phyloP scores from a whole-genome alignment of 2,888 invertebrate species.

The Catocala nupta region DNA sequence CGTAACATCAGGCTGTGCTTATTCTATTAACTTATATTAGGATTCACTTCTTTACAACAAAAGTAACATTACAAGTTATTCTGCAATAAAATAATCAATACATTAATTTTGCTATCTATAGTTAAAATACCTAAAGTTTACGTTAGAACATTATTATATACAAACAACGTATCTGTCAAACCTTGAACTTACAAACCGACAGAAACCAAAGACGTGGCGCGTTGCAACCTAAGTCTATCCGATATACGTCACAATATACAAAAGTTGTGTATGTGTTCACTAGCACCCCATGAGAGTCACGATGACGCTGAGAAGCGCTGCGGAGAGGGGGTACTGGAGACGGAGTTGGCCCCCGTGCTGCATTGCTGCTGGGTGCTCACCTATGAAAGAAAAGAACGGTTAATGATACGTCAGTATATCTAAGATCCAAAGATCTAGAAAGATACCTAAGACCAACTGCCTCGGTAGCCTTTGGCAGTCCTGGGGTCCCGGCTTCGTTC shows the following conservation, averaged over 20 bases:
- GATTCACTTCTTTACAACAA: too few relatives aligned
- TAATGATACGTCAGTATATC: too few relatives aligned
- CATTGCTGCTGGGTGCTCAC: conserved; percentile 95
- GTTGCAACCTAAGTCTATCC: conserved; percentile 16
- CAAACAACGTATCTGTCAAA: background rate
- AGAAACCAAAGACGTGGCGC: conserved; percentile 8
- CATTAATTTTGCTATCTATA: background rate
- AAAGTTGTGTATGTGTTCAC: conserved; percentile 51
- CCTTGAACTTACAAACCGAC: background rate
- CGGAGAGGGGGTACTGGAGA: conserved; percentile 91
- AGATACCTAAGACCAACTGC: too few relatives aligned
- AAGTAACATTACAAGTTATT: too few relatives aligned
- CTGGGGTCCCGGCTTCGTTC: too few relatives aligned
- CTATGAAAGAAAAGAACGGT: conserved; percentile 67
- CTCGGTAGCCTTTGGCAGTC: too few relatives aligned
- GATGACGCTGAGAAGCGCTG: conserved; percentile 90
- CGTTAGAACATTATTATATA: conserved; percentile 1
- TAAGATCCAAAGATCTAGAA: too few relatives aligned
- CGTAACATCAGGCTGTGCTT: too few relatives aligned
- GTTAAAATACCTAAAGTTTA: conserved; percentile 1
- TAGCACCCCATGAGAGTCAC: conserved; percentile 88
- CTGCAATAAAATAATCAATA: background rate
- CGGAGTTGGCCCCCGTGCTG: conserved; percentile 92
- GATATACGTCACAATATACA: conserved; percentile 19
- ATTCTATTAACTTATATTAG: too few relatives aligned